A percentile compares a stretch with the other conserved stretches of the same genome.
Evolutionary conservation across 2,888 invertebrate genomes (phyloP).

Genomic region (Anthrax anthrax): DNA sequence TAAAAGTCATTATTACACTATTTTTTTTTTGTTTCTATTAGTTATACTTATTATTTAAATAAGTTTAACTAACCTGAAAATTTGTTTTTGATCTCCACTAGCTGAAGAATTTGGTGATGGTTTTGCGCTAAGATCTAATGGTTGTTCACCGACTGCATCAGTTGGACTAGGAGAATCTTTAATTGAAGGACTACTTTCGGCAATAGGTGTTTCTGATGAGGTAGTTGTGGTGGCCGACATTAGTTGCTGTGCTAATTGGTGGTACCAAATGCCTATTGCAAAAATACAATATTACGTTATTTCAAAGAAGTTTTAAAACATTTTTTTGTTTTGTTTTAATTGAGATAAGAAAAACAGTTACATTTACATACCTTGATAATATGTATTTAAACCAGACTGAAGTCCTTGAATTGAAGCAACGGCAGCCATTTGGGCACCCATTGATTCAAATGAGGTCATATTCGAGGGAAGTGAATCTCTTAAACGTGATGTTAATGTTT

Average conservation of each 20-base stretch:
- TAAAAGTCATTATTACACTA: no score
- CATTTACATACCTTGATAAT: constrained; percentile 22
- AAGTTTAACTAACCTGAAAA: constrained; percentile 61
- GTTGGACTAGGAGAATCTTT: constrained; percentile 38
- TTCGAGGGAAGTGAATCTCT: constrained; percentile 27
- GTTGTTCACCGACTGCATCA: constrained; percentile 49
- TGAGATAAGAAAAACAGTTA: background rate
- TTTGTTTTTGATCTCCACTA: constrained; percentile 41
- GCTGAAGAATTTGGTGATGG: constrained; percentile 38
- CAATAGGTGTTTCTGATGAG: constrained; percentile 24
- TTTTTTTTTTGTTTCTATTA: no score
- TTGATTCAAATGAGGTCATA: constrained; percentile 47
- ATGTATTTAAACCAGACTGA: constrained; percentile 16
- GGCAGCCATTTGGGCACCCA: constrained; percentile 53
- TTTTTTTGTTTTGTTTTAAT: no score
- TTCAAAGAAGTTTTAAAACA: no score
- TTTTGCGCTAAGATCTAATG: constrained; percentile 75
- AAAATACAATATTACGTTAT: no score
- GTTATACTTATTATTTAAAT: no score
- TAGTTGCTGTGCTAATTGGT: constrained; percentile 17
- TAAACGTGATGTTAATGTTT: constrained; percentile 28
- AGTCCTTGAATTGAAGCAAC: constrained; percentile 39
- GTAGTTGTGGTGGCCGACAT: constrained; percentile 31
- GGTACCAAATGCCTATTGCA: constrained; percentile 12
- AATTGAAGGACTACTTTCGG: constrained; percentile 30